These are phyloP conservation scores for Chlorocebus sabaeus DNA, from an alignment of 2,113 vertebrate species.

Conservation along the genomic window DNA sequence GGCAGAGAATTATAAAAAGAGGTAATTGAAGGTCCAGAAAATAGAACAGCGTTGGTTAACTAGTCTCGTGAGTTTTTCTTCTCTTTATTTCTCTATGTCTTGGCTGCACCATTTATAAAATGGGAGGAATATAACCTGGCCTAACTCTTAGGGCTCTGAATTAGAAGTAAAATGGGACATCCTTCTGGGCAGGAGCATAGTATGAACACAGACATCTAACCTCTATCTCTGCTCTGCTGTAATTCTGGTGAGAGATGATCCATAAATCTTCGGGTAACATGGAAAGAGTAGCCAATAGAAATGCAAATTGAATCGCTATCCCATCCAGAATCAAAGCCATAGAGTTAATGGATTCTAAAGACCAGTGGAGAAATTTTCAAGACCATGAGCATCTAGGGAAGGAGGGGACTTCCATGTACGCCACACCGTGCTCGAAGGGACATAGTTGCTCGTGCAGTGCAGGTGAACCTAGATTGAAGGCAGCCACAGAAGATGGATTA, in stretches of 20 bases:
- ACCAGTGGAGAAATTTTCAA: neutral
- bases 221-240: neutral
- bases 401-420: neutral
- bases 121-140: neutral
- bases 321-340: neutral
- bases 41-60: neutral
- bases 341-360: neutral
- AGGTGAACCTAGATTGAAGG: neutral
- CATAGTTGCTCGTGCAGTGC: accelerated
- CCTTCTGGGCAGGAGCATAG: neutral
- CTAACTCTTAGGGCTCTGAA: neutral
- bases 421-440: neutral
- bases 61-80: neutral
- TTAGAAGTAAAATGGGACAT: neutral
- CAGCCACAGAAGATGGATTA: neutral
- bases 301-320: neutral
- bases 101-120: neutral
- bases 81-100: neutral
- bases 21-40: neutral
- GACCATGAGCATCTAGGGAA: neutral
- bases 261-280: neutral
- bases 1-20: neutral
- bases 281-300: neutral
- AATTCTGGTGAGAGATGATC: neutral
- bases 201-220: neutral